Base-by-base conservation (phyloP, 2,888 invertebrate genomes). In the Parthenolecanium corni region DNA sequence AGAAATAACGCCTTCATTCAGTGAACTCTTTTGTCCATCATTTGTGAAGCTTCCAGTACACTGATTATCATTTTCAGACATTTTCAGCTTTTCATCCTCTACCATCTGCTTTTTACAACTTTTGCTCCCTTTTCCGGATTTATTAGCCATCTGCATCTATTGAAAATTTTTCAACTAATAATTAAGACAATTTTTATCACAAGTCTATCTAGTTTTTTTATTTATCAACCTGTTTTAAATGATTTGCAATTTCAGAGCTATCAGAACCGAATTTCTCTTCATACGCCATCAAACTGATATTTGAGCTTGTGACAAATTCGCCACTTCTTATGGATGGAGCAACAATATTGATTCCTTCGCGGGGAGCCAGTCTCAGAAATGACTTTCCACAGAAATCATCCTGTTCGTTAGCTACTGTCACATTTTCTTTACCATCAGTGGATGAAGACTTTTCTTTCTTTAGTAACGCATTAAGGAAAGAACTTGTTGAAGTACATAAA, bases 241-340 rank as follows among this genome's bases (percentile, higher is more conserved):
- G 57, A 40, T 62, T 47, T 18, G 53, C 57, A 40, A 66, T 44
- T 12, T 57, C 46, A 18, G 47, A 20, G 24, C 52, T 49, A 11
- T 77, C 79, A 3, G 80, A 73, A 2, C 83, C 82, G 70, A 85
- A 77, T 40, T 87, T 77, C 70, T 84, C 83, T 68, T 88, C 82
- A 68, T 88, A 87, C 0, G 86, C 83, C 58, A 82, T 81, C 68
- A 89, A 79, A 72, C 86, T 86, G 20, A 89, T 84, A 69, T 84
- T 86, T 69, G 85, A 82, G 69, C 84, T 85, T 64, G 87, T 86
- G 40, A 87, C 76, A 70, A 83, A 85, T 70, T 88, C 88, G 44
- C 84, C 84, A 52, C 87, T 79, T 69, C 84, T 84, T 18, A 88
- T 78, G 46, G 82, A 78, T 0, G 89, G 87, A 24, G 87, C 72